phyloP scores from a whole-genome alignment of 1,140 invertebrate species.

The Solenopsis fugax region DNA sequence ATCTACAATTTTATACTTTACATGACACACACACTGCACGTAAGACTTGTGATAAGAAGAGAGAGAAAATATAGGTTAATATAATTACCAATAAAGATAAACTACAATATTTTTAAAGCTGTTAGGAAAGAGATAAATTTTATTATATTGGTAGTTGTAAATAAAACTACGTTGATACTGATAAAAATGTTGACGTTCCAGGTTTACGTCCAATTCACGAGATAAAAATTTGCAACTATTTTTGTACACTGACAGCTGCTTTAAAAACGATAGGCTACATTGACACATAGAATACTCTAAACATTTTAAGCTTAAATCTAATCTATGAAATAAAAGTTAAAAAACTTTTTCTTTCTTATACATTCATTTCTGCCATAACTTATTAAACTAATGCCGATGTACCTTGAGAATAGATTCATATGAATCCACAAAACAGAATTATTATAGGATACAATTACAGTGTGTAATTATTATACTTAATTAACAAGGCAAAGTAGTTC shows the following conservation, averaged over 20 bases:
- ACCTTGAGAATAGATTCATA: background rate
- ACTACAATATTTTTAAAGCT: background rate
- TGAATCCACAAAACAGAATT: background rate
- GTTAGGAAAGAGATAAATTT: background rate
- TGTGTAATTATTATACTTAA: background rate
- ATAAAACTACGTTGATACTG: background rate
- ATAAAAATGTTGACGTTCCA: background rate
- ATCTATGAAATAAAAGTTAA: background rate
- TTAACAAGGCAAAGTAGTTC: background rate
- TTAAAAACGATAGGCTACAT: background rate
- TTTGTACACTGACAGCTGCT: background rate
- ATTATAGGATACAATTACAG: background rate
- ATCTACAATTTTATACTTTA: background rate
- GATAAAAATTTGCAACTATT: background rate
- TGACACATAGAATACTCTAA: background rate
- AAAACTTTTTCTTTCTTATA: background rate
- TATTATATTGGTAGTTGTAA: background rate
- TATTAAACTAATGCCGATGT: background rate
- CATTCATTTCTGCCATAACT: background rate
- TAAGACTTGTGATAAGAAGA: conserved; percentile 8
- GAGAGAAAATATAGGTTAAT: background rate
- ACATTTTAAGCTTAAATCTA: background rate
- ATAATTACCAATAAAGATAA: background rate
- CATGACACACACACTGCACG: background rate
- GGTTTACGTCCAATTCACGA: background rate